Base-by-base conservation (phyloP, 2,888 invertebrate species). In the Amblyjoppa fuscipennis region DNA sequence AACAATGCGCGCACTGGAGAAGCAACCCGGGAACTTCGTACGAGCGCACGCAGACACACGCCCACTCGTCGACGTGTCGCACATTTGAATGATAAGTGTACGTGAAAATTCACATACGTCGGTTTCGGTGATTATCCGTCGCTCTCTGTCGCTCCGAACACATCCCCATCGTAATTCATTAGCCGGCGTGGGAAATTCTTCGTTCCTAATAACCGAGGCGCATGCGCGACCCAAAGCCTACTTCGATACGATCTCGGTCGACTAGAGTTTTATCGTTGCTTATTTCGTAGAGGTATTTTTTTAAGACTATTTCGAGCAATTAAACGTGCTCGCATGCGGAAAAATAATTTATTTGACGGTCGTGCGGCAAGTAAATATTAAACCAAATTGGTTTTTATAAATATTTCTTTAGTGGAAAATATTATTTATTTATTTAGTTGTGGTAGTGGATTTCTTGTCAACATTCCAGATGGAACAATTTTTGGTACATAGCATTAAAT, bases 111-210 rank as follows among this genome's bases (percentile, higher is more conserved):
- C 73, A 38, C 69, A 56, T 51, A 64, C 68, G 66, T 68, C 61
- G 38, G 51, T 71, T 73, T 59, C 25, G 20, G 25, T 9, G 49
- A 70, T 64, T 20, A 38, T 41, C 61, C 41, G 76, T 64, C 76
- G 64, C 59, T 25, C 38, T 31, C 64, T 41, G 76, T 64, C 76
- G 64, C 59, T 25, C 9, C 9, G 16, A 25, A 41, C 31, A 68
- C 9, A 45, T 7, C 61, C 9, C 31, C 7, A 28, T 25, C 28
- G 51, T 20, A 61, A 70, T 71, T 76, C 66, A 75, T 71, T 59
- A 76, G 59, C 77, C 71, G 59, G 73, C 84, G 84, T 84, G 84
- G 51, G 81, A 84, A 84, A 59, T 56, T 76, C 7, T 73, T 53
- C 25, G 34, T 68, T 81, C 69, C 70, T 74, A 74, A 74, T 59